A percentile compares a stretch with the other conserved stretches of the same genome.
Conservation (phyloP, 2,113 vertebrate species). For the Clinocottus analis region DNA sequence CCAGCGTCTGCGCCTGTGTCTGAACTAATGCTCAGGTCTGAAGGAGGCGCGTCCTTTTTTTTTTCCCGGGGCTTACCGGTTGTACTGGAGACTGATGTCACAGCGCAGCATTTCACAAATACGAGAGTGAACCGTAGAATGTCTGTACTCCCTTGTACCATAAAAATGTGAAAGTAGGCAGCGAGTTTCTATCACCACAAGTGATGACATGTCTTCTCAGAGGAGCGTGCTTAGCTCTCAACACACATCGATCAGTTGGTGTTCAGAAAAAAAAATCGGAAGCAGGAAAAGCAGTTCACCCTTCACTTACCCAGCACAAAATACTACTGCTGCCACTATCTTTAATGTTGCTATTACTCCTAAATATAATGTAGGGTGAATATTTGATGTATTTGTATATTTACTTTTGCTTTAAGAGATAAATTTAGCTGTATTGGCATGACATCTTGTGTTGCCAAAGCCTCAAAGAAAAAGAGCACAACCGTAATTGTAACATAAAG, state of each 20-base stretch:
- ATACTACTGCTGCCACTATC: not conserved
- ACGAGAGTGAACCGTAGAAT: not conserved
- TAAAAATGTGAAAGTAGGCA: no score
- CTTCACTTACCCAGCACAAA: constrained; percentile 5
- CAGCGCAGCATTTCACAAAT: not conserved
- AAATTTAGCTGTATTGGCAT: not conserved
- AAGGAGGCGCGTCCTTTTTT: not conserved
- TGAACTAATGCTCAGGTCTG: constrained; percentile 25
- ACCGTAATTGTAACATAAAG: not conserved
- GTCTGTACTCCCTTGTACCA: not conserved
- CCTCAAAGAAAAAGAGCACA: not conserved
- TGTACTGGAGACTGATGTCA: constrained; percentile 11
- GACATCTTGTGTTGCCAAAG: not conserved
- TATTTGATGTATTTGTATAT: not conserved
- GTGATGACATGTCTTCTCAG: constrained; percentile 16
- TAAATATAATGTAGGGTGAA: not conserved
- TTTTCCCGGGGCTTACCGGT: not conserved
- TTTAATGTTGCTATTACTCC: not conserved
- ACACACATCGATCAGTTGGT: not conserved
- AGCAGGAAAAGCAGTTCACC: constrained; percentile 23
- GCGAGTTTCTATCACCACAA: constrained; percentile 31
- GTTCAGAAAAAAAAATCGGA: not conserved
- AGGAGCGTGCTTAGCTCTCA: constrained; percentile 13
- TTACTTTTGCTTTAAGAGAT: no score
- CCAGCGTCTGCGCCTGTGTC: constrained; percentile 5